Percentiles rank a stretch among this genome's conserved stretches.
These are phyloP conservation scores for Ophioderma brevispina DNA, from an alignment of 35 echinoderm and acorn worm genomes.

Conservation along the genomic window DNA sequence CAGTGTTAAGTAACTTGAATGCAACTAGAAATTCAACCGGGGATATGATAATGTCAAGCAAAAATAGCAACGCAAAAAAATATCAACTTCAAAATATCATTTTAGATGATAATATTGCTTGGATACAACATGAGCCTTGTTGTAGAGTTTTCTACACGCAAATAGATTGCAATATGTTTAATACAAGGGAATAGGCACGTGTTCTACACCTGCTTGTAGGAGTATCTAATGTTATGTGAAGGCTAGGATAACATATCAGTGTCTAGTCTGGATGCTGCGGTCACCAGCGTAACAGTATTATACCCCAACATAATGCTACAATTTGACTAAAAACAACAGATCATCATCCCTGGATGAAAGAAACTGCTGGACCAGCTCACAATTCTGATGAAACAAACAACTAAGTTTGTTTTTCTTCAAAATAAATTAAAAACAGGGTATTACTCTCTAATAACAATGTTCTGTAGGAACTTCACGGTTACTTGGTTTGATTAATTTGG, in stretches of 20 bases:
- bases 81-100: too few relatives aligned
- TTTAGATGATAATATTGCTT: too few relatives aligned
- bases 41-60: too few relatives aligned
- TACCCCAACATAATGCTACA: not conserved
- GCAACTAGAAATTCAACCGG: too few relatives aligned
- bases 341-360: not conserved
- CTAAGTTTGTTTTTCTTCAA: not conserved
- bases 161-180: too few relatives aligned
- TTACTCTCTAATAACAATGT: not conserved
- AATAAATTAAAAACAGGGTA: not conserved
- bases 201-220: too few relatives aligned
- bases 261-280: not conserved
- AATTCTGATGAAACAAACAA: not conserved
- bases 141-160: too few relatives aligned
- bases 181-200: too few relatives aligned
- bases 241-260: slow-evolving; percentile 1
- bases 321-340: not conserved
- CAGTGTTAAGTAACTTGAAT: too few relatives aligned
- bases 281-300: not conserved
- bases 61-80: too few relatives aligned
- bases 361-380: not conserved
- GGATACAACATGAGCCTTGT: too few relatives aligned
- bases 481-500: not conserved
- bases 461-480: not conserved
- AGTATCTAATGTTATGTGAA: too few relatives aligned